Base-by-base conservation (phyloP, 2,797 vertebrate genomes). In the Aphelocoma californica region DNA sequence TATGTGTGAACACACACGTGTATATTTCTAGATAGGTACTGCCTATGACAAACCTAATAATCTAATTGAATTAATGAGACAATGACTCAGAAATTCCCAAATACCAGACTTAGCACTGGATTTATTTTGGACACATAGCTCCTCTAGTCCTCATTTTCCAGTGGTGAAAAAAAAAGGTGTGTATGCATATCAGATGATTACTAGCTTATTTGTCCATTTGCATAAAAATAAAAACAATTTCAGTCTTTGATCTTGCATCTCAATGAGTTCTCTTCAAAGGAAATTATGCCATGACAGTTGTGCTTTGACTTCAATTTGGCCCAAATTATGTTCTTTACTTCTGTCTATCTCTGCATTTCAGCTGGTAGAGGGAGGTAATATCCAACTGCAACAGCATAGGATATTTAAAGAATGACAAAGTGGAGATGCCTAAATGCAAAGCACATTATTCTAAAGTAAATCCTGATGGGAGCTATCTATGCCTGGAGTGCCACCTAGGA, bases 401-500 rank as follows among this genome's bases (percentile, higher is more conserved):
- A 32, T 56, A 69, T 75, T 90, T 91, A 75, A 88, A 81, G 45
- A 91, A 91, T 21, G n/a, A 57, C 25, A 54, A 71, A 74, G 44
- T 50, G 32, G 34, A 81, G 72, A 72, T 44, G 53, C 50, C 38
- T 62, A 48, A 85, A 81, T 51, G 65, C n/a, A 95, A 85, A 91
- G 28, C 23, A 60, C 16, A 29, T 53, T 90, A 87, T 50, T 64
- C n/a, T 82, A 21, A 71, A 79, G 66, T 34, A 92, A 29, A 40
- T 92, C 31, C 60, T 91, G 60, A 73, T 84, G 50, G 11, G 42
- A 92, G 77, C 79, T 87, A 47, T 61, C 72, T 91, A 29, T 62
- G 62, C 62, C 80, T 91, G 86, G 79, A 92, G 79, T 87, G 81
- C 87, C 81, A 91, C 34, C 89, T 88, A 56, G 72, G 78, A 96